Percentiles rank a stretch among this genome's conserved stretches.
Conservation (phyloP, 2,888 invertebrate species). For the Ennomos quercinarius region DNA sequence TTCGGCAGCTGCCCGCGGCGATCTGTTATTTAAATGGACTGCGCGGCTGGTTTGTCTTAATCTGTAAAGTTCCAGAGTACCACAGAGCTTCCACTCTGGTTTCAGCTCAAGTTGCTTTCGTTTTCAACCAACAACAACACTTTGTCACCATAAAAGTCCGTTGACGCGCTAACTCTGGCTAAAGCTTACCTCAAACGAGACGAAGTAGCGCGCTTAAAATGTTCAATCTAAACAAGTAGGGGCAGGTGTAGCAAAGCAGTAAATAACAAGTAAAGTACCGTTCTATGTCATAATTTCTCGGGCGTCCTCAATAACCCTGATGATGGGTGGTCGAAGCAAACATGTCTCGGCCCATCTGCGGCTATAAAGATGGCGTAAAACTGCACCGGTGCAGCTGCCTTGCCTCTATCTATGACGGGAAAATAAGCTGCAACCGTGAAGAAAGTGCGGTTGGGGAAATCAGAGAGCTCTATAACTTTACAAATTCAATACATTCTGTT, state of each 20-base stretch:
- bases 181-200: conserved; percentile 25
- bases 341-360: conserved; percentile 33
- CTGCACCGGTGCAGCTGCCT: conserved; percentile 57
- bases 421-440: conserved; percentile 7
- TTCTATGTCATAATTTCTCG: conserved; percentile 22
- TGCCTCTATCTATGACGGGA: conserved; percentile 27
- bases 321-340: conserved; percentile 26
- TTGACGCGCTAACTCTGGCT: conserved; percentile 21
- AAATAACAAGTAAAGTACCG: conserved; percentile 25
- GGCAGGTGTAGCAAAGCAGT: conserved; percentile 27
- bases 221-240: conserved; percentile 30
- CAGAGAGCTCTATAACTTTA: conserved; percentile 9
- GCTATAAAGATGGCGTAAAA: conserved; percentile 61
- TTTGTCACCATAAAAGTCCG: conserved; percentile 28
- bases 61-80: too few species aligned
- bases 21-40: too few species aligned
- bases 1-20: too few species aligned
- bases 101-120: not conserved
- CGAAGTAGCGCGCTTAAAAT: conserved; percentile 24
- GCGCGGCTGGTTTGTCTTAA: too few species aligned
- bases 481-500: conserved; percentile 3
- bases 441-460: conserved; percentile 27
- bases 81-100: not conserved
- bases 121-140: conserved; percentile 24
- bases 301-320: conserved; percentile 24